Percentiles rank a stretch among this genome's conserved stretches.
These are phyloP conservation scores for Falcunculus frontatus DNA, from an alignment of 2,113 vertebrate species.

Conservation along the genomic window DNA sequence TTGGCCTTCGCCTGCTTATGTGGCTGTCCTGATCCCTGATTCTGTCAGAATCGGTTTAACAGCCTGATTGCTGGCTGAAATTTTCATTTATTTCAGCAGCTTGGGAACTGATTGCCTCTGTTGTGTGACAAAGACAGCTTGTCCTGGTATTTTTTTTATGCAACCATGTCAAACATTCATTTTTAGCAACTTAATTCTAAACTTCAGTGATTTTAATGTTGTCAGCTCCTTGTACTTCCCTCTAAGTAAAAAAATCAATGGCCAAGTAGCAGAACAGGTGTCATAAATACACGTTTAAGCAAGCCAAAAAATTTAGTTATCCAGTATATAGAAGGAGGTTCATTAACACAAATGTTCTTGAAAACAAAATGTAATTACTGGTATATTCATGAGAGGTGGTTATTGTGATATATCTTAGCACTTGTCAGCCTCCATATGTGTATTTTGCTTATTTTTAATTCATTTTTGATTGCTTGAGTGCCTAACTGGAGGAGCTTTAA, in stretches of 20 bases:
- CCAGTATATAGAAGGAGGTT: neutral
- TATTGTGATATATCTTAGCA: neutral
- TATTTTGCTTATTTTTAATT: neutral
- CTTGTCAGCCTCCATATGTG: neutral
- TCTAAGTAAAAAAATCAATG: neutral
- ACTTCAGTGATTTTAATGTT: neutral
- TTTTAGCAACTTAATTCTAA: constrained; percentile 10
- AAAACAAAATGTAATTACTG: neutral
- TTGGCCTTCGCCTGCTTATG: neutral
- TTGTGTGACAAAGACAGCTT: neutral
- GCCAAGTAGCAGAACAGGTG: neutral
- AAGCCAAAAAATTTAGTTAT: neutral
- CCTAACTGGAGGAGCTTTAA: neutral
- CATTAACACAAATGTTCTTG: neutral
- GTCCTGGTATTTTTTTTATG: neutral
- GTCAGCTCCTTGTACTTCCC: neutral
- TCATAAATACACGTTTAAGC: neutral
- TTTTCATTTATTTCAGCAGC: constrained; percentile 32
- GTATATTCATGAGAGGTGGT: neutral
- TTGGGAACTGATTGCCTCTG: neutral
- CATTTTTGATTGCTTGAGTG: neutral
- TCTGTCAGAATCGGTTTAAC: constrained; percentile 5
- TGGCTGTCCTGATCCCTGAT: neutral
- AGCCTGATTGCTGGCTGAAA: constrained; percentile 9
- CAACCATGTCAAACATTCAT: neutral